phyloP scores from a whole-genome alignment of 23 tunicate species.

The Ascidia mentula region DNA sequence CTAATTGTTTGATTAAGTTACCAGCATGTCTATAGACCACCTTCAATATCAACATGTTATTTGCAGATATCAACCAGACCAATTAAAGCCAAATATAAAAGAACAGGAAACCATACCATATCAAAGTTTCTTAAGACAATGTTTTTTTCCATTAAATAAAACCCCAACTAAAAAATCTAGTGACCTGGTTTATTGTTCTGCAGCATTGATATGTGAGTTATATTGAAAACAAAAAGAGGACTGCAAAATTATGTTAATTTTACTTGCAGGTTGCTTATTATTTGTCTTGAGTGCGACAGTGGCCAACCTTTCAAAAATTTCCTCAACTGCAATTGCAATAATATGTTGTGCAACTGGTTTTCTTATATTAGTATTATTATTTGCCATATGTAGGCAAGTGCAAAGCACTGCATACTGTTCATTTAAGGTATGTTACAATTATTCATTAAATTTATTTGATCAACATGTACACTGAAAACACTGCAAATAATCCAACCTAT shows the following conservation, averaged over 20 bases:
- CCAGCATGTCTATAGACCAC: background rate
- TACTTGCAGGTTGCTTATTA: slow-evolving; percentile 31
- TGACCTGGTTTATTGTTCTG: slow-evolving; percentile 43
- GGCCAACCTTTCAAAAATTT: slow-evolving; percentile 13
- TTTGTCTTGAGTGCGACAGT: slow-evolving; percentile 41
- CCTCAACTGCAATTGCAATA: background rate
- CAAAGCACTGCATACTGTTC: slow-evolving; percentile 34
- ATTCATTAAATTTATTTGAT: background rate
- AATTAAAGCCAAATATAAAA: background rate
- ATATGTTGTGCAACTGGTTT: background rate
- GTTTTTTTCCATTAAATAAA: slow-evolving; percentile 12
- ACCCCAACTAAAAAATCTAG: slow-evolving; percentile 46
- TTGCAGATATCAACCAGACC: background rate
- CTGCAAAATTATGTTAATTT: background rate
- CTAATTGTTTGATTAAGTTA: background rate
- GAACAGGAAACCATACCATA: background rate
- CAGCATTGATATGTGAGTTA: slow-evolving; percentile 41
- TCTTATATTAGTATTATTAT: slow-evolving; percentile 11
- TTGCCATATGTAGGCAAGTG: slow-evolving; percentile 45
- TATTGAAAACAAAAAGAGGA: background rate
- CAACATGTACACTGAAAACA: too few relatives aligned
- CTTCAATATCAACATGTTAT: too few relatives aligned
- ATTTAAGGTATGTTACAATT: slow-evolving; percentile 40
- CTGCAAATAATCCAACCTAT: too few relatives aligned
- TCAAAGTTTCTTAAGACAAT: background rate